Evolutionary conservation across 1,140 invertebrate genomes (phyloP).

Genomic region (Globodera ellingtonae): DNA sequence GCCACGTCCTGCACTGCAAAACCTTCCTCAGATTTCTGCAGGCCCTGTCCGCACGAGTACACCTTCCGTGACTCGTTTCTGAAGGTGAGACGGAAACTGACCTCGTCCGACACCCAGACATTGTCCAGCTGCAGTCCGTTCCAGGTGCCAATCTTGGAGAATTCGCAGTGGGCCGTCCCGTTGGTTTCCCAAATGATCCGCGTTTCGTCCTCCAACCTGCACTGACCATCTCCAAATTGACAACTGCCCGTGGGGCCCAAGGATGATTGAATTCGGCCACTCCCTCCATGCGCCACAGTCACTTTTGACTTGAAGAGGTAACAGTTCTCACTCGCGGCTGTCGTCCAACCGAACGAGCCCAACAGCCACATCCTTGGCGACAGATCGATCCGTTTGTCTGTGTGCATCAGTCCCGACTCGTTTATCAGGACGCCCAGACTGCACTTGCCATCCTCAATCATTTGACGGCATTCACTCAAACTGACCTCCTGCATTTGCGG

Average conservation of each 20-base stretch:
- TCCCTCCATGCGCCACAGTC: background rate
- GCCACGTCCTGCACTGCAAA: slow-evolving; percentile 1
- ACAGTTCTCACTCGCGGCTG: background rate
- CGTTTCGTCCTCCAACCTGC: background rate
- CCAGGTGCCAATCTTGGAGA: slow-evolving; percentile 2
- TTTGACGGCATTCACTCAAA: background rate
- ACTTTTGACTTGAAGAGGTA: slow-evolving; percentile 12
- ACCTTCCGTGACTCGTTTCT: background rate
- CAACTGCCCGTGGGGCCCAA: background rate
- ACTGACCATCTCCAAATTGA: background rate
- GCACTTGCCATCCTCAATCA: slow-evolving; percentile 5
- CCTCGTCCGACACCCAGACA: slow-evolving; percentile 13
- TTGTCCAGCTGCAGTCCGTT: slow-evolving; percentile 10
- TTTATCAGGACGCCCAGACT: slow-evolving; percentile 2
- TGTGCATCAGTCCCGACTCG: slow-evolving; percentile 11
- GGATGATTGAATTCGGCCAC: background rate
- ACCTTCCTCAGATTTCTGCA: background rate
- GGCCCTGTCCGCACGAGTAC: background rate
- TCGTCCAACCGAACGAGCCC: background rate
- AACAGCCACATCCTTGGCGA: slow-evolving; percentile 4
- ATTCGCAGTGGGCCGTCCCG: background rate
- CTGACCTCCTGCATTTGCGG: background rate
- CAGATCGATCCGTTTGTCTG: background rate
- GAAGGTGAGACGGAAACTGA: slow-evolving; percentile 3
- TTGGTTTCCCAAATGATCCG: background rate